A percentile compares a stretch with the other conserved stretches of the same genome.
Conservation (phyloP, 2,113 vertebrate genomes). For the Chinchilla lanigera region DNA sequence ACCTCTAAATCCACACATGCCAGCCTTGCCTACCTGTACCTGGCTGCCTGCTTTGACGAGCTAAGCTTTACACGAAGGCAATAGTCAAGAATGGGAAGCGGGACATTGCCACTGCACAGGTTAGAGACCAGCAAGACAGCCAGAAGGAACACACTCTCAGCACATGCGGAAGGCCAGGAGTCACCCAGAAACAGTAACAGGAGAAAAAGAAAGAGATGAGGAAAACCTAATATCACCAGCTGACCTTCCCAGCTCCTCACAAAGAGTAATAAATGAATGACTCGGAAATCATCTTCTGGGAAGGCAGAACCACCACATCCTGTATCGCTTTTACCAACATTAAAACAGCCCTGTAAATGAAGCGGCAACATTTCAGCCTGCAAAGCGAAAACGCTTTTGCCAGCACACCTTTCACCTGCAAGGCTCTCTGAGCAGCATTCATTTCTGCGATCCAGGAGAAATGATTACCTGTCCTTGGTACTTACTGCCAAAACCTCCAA, state of each 20-base stretch:
- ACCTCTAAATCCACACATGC: neutral
- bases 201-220: neutral
- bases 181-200: neutral
- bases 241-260: slow-evolving; percentile 47
- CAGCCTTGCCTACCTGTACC: neutral
- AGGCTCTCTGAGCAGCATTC: neutral
- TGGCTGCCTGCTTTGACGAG: neutral
- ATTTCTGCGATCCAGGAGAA: slow-evolving; percentile 11
- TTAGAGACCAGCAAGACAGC: neutral
- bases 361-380: slow-evolving; percentile 22
- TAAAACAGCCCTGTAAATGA: slow-evolving; percentile 42
- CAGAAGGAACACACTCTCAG: neutral
- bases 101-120: neutral
- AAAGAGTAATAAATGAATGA: slow-evolving; percentile 58
- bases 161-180: neutral
- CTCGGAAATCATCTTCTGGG: slow-evolving; percentile 65
- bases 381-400: slow-evolving; percentile 57
- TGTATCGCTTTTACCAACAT: slow-evolving; percentile 6
- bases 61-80: neutral
- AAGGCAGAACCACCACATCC: slow-evolving; percentile 56
- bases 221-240: neutral
- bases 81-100: neutral
- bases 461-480: slow-evolving; percentile 62
- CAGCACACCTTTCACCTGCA: slow-evolving; percentile 60
- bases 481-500: slow-evolving; percentile 40